A percentile compares a stretch with the other conserved stretches of the same genome.
These are phyloP conservation scores for Saxidomus purpurata DNA, from an alignment of 1,140 invertebrate species.

Conservation along the genomic window DNA sequence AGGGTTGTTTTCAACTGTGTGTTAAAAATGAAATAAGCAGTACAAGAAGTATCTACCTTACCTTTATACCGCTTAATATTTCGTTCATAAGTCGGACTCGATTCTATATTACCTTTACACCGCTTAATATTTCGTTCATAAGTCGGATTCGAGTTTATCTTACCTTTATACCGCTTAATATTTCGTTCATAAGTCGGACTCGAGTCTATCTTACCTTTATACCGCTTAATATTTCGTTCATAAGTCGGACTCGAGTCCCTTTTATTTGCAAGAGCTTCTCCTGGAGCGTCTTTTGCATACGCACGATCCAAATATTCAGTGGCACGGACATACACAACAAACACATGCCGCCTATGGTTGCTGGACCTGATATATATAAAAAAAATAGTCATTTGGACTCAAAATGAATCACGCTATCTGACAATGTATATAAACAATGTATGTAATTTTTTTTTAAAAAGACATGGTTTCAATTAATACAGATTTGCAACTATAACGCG, in stretches of 20 bases:
- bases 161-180: conserved; percentile 53
- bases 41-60: too few relatives aligned
- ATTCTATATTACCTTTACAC: too few relatives aligned
- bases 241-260: conserved; percentile 23
- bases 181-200: conserved; percentile 47
- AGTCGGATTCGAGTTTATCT: too few relatives aligned
- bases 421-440: too few relatives aligned
- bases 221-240: conserved; percentile 48
- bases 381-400: too few relatives aligned
- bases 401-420: too few relatives aligned
- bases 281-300: conserved; percentile 24
- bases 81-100: background rate
- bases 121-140: background rate
- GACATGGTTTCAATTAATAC: too few relatives aligned
- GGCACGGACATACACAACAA: background rate
- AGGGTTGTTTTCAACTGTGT: too few relatives aligned
- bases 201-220: conserved; percentile 45
- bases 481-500: too few relatives aligned
- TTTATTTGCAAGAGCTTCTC: conserved; percentile 3
- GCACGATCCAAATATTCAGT: conserved; percentile 6
- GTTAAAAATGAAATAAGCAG: too few relatives aligned
- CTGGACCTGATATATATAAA: conserved; percentile 3
- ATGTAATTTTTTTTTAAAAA: too few relatives aligned
- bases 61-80: too few relatives aligned
- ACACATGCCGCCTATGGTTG: conserved; percentile 30